Evolutionary conservation across 2,888 invertebrate genomes (phyloP).

Genomic region (Aspidapion aeneum): DNA sequence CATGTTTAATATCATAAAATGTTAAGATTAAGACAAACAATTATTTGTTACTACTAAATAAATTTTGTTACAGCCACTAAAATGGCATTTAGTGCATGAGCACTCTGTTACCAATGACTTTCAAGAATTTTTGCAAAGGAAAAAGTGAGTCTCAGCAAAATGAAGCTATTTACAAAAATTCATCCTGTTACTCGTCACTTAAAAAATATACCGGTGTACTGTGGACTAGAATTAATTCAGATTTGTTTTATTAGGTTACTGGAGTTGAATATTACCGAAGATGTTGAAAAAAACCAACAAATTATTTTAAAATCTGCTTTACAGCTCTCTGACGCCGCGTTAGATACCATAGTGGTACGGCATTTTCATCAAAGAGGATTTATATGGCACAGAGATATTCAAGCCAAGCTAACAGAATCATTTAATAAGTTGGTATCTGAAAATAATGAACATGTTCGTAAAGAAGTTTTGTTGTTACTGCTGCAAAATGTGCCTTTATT

Average conservation of each 20-base stretch:
- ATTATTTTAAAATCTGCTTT: slow-evolving; percentile 39
- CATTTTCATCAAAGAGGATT: slow-evolving; percentile 38
- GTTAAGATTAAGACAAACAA: no score
- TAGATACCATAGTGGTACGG: slow-evolving; percentile 31
- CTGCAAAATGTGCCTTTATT: slow-evolving; percentile 39
- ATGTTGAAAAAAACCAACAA: slow-evolving; percentile 28
- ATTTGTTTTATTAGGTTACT: slow-evolving; percentile 37
- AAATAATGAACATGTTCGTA: slow-evolving; percentile 22
- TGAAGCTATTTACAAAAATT: no score
- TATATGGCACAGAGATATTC: slow-evolving; percentile 29
- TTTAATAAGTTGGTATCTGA: slow-evolving; percentile 36
- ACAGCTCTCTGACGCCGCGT: slow-evolving; percentile 29
- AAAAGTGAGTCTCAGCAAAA: no score
- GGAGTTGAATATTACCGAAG: slow-evolving; percentile 25
- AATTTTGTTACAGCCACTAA: no score
- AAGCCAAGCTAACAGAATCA: slow-evolving; percentile 29
- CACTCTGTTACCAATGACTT: no score
- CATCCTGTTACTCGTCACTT: no score
- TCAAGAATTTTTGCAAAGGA: no score
- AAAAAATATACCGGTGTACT: no score
- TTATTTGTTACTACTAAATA: no score
- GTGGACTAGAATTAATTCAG: no score
- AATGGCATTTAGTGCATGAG: no score
- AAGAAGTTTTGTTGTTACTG: slow-evolving; percentile 36
- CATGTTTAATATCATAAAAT: no score